Evolutionary conservation across 2,797 vertebrate genomes (phyloP).

Genomic region (Alectoris magna): DNA sequence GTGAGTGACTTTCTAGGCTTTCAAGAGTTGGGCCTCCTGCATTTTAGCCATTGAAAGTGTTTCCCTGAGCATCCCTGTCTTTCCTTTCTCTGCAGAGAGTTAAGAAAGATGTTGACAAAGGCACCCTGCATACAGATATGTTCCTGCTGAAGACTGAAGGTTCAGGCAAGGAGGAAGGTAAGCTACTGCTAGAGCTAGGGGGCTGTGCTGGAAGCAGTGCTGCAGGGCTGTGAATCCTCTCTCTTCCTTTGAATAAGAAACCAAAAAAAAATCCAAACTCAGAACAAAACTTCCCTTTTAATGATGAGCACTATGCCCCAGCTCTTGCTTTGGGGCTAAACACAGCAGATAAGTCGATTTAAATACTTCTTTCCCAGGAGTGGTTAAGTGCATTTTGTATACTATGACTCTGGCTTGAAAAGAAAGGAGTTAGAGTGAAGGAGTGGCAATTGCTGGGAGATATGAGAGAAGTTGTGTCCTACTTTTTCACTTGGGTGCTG

Average conservation of each 20-base stretch:
- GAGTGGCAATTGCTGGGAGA: not conserved
- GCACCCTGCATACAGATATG: conserved; percentile 93
- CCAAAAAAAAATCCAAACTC: not conserved
- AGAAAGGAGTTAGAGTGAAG: not conserved
- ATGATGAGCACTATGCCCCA: not conserved
- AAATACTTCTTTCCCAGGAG: not conserved
- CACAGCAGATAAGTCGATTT: not conserved
- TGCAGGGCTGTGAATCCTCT: not conserved
- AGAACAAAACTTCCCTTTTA: not conserved
- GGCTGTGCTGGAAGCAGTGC: not conserved
- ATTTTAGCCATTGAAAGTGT: not conserved
- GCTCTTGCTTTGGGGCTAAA: conserved; percentile 11
- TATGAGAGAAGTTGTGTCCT: not conserved
- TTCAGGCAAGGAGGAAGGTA: conserved; percentile 73
- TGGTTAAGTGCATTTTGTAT: not conserved
- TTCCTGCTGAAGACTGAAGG: conserved; percentile 89
- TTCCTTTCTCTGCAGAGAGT: conserved; percentile 83
- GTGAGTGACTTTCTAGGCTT: not conserved
- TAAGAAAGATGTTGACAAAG: conserved; percentile 96
- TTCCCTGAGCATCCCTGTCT: not conserved
- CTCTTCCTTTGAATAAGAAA: not conserved
- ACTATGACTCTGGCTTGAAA: not conserved
- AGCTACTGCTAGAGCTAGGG: not conserved
- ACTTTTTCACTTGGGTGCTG: not conserved
- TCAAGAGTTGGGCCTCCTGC: not conserved